Evolutionary conservation across 2,113 vertebrate species (phyloP).

Genomic region (Oreochromis spilurus): DNA sequence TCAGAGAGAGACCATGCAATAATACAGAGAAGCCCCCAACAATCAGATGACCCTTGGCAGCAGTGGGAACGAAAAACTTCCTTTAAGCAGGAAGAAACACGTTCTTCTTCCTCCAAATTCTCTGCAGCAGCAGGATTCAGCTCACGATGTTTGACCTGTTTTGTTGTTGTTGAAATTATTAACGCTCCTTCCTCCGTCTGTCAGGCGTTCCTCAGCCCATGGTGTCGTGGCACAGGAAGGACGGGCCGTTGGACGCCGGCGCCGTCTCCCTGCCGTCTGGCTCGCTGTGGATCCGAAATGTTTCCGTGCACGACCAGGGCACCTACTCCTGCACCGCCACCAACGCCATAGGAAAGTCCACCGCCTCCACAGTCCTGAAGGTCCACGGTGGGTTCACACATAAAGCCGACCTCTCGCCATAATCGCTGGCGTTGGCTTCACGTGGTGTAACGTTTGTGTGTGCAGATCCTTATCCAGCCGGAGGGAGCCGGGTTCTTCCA

Average conservation of each 20-base stretch:
- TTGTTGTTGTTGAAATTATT: neutral
- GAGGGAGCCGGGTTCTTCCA: conserved; percentile 27
- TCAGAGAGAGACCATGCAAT: accelerated
- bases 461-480: neutral
- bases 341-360: conserved; percentile 77
- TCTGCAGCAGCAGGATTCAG: neutral
- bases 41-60: neutral
- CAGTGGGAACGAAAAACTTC: neutral
- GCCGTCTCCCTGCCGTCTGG: conserved; percentile 68
- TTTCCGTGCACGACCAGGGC: conserved; percentile 74
- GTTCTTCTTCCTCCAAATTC: accelerated
- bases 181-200: neutral
- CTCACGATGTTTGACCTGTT: neutral
- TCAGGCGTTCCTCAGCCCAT: conserved; percentile 80
- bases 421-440: neutral
- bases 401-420: neutral
- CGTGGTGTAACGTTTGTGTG: neutral
- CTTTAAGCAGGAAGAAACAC: neutral
- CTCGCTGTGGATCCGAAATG: conserved; percentile 77
- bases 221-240: conserved; percentile 77
- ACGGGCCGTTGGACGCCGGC: conserved; percentile 31
- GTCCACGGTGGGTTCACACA: conserved; percentile 69
- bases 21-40: neutral
- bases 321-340: conserved; percentile 78
- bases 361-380: conserved; percentile 66